Evolutionary conservation across 2,888 invertebrate genomes (phyloP).

Genomic region (Matsumyia berberina): DNA sequence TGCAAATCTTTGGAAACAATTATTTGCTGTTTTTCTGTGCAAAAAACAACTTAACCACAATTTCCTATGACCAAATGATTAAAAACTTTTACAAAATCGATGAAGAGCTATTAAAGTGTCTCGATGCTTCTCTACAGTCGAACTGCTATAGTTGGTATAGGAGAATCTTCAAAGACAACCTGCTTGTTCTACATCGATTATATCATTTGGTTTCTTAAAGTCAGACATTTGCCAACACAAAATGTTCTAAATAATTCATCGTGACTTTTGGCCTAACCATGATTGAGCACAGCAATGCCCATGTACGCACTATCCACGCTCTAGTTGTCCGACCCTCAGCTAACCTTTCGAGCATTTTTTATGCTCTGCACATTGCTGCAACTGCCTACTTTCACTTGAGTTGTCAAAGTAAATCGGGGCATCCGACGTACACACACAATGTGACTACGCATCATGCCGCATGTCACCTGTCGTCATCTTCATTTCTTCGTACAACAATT

Average conservation of each 20-base stretch:
- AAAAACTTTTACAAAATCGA: too few species aligned
- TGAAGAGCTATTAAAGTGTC: too few species aligned
- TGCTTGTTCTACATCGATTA: too few species aligned
- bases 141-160: too few species aligned
- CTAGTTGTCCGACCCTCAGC: background rate
- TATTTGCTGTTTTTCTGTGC: too few species aligned
- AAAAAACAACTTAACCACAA: too few species aligned
- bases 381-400: conserved; percentile 3
- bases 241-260: background rate
- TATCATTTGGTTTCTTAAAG: too few species aligned
- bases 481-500: background rate
- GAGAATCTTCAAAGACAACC: too few species aligned
- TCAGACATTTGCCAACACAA: background rate
- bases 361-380: background rate
- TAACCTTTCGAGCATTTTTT: background rate
- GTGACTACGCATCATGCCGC: conserved; percentile 42
- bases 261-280: background rate
- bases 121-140: too few species aligned
- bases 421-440: conserved; percentile 16
- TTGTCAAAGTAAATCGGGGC: background rate
- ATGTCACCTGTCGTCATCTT: background rate
- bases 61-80: too few species aligned
- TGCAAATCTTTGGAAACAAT: too few species aligned
- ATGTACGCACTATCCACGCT: conserved; percentile 11
- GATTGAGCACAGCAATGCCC: background rate